These are phyloP conservation scores for Perodicticus potto DNA, from an alignment of 2,797 vertebrate species.

Conservation along the genomic window DNA sequence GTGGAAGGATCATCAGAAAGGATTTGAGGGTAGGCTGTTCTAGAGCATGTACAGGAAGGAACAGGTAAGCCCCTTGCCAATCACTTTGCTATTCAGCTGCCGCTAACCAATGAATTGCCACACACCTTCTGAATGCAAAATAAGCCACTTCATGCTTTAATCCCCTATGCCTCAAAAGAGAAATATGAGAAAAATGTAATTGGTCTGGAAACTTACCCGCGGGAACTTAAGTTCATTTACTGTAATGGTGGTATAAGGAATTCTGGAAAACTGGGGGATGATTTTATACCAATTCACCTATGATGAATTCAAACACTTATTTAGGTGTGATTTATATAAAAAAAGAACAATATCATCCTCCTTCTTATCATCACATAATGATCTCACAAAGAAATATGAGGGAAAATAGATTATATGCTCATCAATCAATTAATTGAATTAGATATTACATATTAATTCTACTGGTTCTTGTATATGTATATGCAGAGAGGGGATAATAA, in stretches of 20 bases:
- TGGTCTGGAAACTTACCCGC: background rate
- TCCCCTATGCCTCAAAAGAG: background rate
- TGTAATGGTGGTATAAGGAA: background rate
- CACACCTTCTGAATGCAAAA: background rate
- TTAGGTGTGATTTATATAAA: background rate
- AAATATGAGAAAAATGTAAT: background rate
- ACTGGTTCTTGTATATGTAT: background rate
- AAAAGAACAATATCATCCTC: background rate
- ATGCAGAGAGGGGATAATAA: background rate
- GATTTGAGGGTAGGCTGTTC: accelerated
- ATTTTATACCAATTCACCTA: background rate
- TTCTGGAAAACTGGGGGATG: background rate
- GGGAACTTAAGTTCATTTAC: background rate
- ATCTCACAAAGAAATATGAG: background rate
- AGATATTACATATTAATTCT: background rate
- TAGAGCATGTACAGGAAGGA: accelerated
- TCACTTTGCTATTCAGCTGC: background rate
- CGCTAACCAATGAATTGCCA: background rate
- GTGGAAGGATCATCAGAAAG: too few relatives aligned
- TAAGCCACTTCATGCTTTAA: background rate
- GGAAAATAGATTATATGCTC: background rate
- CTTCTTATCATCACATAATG: background rate
- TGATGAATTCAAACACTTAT: background rate
- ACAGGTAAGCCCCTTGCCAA: accelerated
- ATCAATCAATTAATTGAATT: background rate